These are phyloP conservation scores for Salvator merianae DNA, from an alignment of 2,113 vertebrate species.

Conservation along the genomic window DNA sequence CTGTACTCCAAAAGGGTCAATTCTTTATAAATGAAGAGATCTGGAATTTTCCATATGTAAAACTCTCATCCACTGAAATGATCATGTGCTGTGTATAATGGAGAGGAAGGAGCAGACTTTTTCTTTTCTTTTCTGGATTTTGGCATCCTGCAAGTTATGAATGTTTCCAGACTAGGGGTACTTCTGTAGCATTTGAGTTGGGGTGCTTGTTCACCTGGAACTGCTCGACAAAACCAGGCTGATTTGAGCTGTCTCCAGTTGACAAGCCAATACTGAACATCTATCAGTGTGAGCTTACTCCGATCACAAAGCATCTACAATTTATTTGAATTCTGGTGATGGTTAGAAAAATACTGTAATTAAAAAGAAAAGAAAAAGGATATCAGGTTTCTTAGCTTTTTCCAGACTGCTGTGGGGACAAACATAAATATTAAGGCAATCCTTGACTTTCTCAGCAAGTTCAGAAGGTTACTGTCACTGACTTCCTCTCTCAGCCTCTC, in stretches of 20 bases:
- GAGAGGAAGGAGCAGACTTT: background rate
- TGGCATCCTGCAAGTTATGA: conserved; percentile 59
- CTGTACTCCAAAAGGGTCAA: conserved; percentile 40
- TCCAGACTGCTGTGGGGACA: conserved; percentile 53
- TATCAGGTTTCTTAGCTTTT: conserved; percentile 44
- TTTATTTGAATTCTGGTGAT: conserved; percentile 59
- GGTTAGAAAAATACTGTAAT: conserved; percentile 40
- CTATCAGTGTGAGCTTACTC: conserved; percentile 65
- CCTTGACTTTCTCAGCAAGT: conserved; percentile 60
- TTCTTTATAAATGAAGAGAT: conserved; percentile 52
- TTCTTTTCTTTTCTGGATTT: conserved; percentile 34
- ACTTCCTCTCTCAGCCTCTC: conserved; percentile 47
- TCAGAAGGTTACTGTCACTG: conserved; percentile 56
- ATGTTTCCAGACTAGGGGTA: conserved; percentile 62
- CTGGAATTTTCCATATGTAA: conserved; percentile 50
- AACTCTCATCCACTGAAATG: conserved; percentile 37
- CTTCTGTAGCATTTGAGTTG: conserved; percentile 65
- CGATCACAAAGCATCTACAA: conserved; percentile 57
- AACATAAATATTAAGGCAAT: conserved; percentile 56
- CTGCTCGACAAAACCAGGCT: conserved; percentile 64
- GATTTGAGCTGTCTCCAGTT: conserved; percentile 60
- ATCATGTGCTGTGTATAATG: conserved; percentile 17
- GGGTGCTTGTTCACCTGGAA: conserved; percentile 71
- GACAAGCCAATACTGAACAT: conserved; percentile 69
- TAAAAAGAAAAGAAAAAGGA: background rate